These are phyloP conservation scores for Tenthredo amoena DNA, from an alignment of 2,888 invertebrate genomes.

Conservation along the genomic window DNA sequence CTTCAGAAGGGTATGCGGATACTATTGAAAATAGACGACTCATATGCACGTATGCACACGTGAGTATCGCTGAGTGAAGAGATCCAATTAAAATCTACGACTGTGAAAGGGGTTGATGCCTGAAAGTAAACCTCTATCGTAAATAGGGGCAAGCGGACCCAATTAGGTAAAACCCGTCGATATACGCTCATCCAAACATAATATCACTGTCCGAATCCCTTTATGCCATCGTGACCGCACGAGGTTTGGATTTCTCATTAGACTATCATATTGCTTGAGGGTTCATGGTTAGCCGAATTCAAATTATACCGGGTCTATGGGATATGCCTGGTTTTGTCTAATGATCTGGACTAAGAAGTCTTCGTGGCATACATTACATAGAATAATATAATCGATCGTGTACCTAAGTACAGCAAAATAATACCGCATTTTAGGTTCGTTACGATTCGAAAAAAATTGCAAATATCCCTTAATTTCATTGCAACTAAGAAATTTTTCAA, in stretches of 20 bases:
- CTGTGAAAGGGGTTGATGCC: not conserved
- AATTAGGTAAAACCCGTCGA: slow-evolving; percentile 33
- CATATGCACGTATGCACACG: not conserved
- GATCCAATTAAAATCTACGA: slow-evolving; percentile 33
- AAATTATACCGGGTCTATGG: not conserved
- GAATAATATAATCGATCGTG: not conserved
- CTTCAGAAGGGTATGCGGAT: not conserved
- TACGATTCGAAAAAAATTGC: not conserved
- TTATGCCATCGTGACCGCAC: slow-evolving; percentile 39
- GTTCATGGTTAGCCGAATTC: slow-evolving; percentile 35
- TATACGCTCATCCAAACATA: slow-evolving; percentile 21
- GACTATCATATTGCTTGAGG: slow-evolving; percentile 30
- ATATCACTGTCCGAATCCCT: slow-evolving; percentile 40
- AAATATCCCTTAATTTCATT: not conserved
- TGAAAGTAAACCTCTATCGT: slow-evolving; percentile 25
- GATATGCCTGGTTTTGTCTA: not conserved
- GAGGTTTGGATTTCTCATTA: slow-evolving; percentile 42
- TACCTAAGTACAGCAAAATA: not conserved
- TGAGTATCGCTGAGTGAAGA: not conserved
- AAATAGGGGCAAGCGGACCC: slow-evolving; percentile 28
- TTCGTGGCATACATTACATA: not conserved
- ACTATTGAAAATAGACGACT: not conserved
- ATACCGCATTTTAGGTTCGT: not conserved
- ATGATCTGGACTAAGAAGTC: not conserved
- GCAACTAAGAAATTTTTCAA: not conserved